These are phyloP conservation scores for Rotaria sp. DNA, from an alignment of 2,888 invertebrate genomes.

Conservation along the genomic window DNA sequence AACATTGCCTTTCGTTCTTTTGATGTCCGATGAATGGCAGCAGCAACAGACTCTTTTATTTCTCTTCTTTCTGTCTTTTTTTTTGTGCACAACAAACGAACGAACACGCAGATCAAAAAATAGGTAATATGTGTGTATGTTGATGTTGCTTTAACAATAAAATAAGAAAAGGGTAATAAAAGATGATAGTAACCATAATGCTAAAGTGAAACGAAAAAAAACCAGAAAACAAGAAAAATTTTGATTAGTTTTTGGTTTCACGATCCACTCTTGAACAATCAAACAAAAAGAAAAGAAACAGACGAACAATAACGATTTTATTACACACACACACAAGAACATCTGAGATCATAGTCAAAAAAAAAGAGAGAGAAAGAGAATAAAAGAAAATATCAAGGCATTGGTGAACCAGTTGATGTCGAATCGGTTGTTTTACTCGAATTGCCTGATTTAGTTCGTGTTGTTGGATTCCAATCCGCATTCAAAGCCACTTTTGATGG, in stretches of 20 bases:
- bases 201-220: not conserved
- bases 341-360: not conserved
- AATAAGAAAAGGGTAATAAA: not conserved
- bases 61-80: not conserved
- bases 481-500: not conserved
- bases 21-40: not conserved
- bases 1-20: not conserved
- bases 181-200: not conserved
- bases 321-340: not conserved
- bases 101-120: not conserved
- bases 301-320: not conserved
- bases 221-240: no score
- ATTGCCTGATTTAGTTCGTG: not conserved
- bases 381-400: not conserved
- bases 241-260: not conserved
- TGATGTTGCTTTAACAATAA: not conserved
- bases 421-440: not conserved
- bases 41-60: not conserved
- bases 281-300: not conserved
- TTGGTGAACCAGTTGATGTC: not conserved
- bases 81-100: not conserved
- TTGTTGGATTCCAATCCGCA: not conserved
- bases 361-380: not conserved
- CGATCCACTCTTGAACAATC: not conserved
- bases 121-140: not conserved